Percentiles rank a stretch among this genome's conserved stretches.
Evolutionary conservation across 2,797 vertebrate species (phyloP).

Genomic region (Rhinichthys osculus): DNA sequence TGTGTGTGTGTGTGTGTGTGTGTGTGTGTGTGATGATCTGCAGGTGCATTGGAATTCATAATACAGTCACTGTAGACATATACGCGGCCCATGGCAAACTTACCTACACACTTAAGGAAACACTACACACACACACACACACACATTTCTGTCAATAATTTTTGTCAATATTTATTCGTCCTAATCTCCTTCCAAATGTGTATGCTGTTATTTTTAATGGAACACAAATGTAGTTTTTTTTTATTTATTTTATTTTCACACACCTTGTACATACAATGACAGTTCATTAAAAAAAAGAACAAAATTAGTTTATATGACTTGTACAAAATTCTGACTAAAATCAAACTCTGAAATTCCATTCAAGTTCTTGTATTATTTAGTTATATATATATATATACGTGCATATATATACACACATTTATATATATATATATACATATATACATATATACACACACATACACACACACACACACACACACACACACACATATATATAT

Average conservation of each 20-base stretch:
- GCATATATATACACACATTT: too few relatives aligned
- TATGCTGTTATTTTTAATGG: not conserved
- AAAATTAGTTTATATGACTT: not conserved
- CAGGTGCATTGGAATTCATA: constrained; percentile 56
- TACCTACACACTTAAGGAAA: too few relatives aligned
- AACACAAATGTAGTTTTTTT: not conserved
- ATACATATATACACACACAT: too few relatives aligned
- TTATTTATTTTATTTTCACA: not conserved
- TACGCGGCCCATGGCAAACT: not conserved
- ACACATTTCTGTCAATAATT: not conserved
- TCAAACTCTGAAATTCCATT: not conserved
- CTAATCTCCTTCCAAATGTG: not conserved
- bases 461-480: too few relatives aligned
- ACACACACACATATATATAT: too few relatives aligned
- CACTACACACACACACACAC: too few relatives aligned
- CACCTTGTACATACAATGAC: not conserved
- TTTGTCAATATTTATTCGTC: not conserved
- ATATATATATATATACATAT: too few relatives aligned
- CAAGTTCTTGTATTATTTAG: not conserved
- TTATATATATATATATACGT: too few relatives aligned
- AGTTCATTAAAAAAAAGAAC: not conserved
- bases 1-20: not conserved
- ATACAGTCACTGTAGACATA: constrained; percentile 33
- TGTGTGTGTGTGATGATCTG: constrained; percentile 7
- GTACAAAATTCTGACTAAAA: not conserved